A percentile compares a stretch with the other conserved stretches of the same genome.
phyloP scores from a whole-genome alignment of 2,113 vertebrate species.

The Syngnathus scovelli region DNA sequence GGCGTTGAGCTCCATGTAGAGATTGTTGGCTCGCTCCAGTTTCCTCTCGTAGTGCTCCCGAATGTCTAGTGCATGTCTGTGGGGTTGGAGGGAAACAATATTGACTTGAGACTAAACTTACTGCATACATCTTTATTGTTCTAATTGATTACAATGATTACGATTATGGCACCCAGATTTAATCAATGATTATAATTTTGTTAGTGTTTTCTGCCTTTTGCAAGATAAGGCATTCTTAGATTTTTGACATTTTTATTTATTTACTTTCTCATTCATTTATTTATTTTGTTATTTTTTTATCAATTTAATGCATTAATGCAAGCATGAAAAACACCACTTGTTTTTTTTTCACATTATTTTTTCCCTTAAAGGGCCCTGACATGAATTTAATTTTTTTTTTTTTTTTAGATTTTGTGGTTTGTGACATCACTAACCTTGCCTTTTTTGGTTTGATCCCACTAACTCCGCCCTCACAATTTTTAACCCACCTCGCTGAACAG shows the following conservation, averaged over 20 bases:
- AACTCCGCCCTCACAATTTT: too few species aligned
- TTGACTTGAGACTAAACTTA: not conserved
- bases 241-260: not conserved
- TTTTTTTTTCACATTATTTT: too few species aligned
- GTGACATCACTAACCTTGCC: too few species aligned
- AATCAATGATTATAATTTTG: not conserved
- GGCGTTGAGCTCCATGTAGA: constrained; percentile 96
- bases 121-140: not conserved
- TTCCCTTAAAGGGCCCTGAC: too few species aligned
- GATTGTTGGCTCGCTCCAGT: constrained; percentile 91
- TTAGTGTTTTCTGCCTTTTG: not conserved
- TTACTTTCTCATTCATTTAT: too few species aligned
- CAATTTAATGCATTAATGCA: too few species aligned
- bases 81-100: not conserved
- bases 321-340: too few species aligned
- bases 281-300: too few species aligned
- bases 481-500: too few species aligned
- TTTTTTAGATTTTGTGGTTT: too few species aligned
- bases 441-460: too few species aligned
- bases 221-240: not conserved
- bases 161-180: not conserved
- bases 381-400: too few species aligned
- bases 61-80: constrained; percentile 92
- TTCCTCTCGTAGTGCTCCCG: constrained; percentile 95
- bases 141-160: not conserved